Evolutionary conservation across 2,113 vertebrate genomes (phyloP).

Genomic region (Platysteira castanea): DNA sequence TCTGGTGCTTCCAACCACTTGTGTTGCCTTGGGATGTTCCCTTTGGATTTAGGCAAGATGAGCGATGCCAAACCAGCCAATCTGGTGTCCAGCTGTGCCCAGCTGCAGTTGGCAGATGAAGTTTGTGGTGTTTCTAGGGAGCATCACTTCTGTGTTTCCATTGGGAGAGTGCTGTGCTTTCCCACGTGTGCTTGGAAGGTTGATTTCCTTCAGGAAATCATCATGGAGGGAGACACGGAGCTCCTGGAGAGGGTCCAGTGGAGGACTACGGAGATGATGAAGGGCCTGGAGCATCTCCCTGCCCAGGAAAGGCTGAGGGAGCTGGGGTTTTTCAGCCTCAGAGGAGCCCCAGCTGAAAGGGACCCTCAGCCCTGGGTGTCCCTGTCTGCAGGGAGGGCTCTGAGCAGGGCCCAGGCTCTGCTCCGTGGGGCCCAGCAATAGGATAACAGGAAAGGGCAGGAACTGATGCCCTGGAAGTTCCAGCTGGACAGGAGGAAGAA

Average conservation of each 20-base stretch:
- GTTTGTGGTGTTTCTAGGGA: neutral
- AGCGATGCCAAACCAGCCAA: neutral
- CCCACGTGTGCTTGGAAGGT: neutral
- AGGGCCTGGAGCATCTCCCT: neutral
- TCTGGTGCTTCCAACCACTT: neutral
- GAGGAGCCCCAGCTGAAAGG: neutral
- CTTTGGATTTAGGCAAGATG: neutral
- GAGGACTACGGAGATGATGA: neutral
- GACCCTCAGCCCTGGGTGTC: fast-evolving
- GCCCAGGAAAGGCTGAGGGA: neutral
- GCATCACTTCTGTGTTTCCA: neutral
- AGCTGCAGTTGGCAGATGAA: neutral
- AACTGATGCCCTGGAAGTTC: neutral
- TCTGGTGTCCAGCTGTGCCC: neutral
- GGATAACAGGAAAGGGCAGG: neutral
- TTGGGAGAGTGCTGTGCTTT: neutral
- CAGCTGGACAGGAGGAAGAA: fast-evolving
- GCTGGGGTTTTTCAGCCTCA: neutral
- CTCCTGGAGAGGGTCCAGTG: neutral
- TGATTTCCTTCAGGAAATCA: neutral
- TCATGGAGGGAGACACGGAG: neutral
- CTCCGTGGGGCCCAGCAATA: neutral
- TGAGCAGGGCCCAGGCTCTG: neutral
- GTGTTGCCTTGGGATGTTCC: neutral
- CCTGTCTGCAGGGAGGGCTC: neutral